Conservation (phyloP, 1,140 invertebrate species). For the Lucilia sericata region DNA sequence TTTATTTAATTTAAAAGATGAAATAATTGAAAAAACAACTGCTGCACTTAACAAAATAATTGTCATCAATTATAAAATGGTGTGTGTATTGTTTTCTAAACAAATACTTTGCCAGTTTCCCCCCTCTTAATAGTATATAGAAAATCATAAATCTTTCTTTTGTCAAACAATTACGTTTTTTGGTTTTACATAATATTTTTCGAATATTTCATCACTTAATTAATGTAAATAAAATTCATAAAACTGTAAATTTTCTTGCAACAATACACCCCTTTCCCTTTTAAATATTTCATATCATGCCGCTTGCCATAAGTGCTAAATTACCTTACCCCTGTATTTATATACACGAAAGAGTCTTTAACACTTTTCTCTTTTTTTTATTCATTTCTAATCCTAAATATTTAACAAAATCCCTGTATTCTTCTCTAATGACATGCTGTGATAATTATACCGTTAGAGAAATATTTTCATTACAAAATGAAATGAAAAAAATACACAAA, state of each 20-base stretch:
- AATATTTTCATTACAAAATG: not conserved
- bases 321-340: not conserved
- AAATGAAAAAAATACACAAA: not conserved
- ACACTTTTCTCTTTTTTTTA: not conserved
- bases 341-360: not conserved
- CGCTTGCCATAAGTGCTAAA: not conserved
- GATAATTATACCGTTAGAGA: not conserved
- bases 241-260: not conserved
- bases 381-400: not conserved
- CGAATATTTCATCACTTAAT: not conserved
- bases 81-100: no score
- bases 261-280: constrained; percentile 18
- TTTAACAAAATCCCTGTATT: not conserved
- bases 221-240: not conserved
- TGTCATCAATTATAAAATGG: no score
- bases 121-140: no score
- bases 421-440: constrained; percentile 1
- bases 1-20: not conserved
- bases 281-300: not conserved
- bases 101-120: no score
- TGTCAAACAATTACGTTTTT: no score
- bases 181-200: no score
- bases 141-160: no score
- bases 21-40: no score
- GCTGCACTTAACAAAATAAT: no score